Evolutionary conservation across 2,113 vertebrate species (phyloP).

Genomic region (Zapus hudsonius): DNA sequence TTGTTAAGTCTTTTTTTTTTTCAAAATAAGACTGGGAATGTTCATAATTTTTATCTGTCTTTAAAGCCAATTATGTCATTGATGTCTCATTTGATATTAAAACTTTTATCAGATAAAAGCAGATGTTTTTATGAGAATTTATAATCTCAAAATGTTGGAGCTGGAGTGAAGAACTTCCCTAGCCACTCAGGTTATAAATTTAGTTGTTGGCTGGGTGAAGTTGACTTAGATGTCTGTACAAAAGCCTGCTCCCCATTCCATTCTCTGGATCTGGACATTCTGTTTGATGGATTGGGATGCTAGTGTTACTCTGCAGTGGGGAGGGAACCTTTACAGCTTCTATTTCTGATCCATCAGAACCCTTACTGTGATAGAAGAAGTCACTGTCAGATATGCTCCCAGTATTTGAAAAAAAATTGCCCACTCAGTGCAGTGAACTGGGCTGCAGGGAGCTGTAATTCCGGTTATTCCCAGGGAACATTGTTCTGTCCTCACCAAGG

Average conservation of each 20-base stretch:
- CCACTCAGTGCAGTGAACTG: not conserved
- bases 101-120: not conserved
- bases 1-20: not conserved
- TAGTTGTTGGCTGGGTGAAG: not conserved
- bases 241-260: not conserved
- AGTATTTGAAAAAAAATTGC: conserved; percentile 35
- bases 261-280: not conserved
- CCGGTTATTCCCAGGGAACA: not conserved
- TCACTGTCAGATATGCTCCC: not conserved
- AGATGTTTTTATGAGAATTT: not conserved
- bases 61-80: conserved; percentile 23
- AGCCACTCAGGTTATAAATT: too few relatives aligned
- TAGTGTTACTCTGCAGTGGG: not conserved
- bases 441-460: not conserved
- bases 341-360: not conserved
- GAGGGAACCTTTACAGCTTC: not conserved
- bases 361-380: conserved; percentile 1
- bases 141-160: not conserved
- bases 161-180: too few relatives aligned
- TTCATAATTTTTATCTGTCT: not conserved
- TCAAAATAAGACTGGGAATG: not conserved
- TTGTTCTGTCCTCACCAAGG: not conserved
- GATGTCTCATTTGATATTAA: not conserved
- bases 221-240: conserved; percentile 9
- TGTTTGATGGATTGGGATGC: not conserved